Conservation (phyloP, 1,140 invertebrate species). For the Cylas formicarius region DNA sequence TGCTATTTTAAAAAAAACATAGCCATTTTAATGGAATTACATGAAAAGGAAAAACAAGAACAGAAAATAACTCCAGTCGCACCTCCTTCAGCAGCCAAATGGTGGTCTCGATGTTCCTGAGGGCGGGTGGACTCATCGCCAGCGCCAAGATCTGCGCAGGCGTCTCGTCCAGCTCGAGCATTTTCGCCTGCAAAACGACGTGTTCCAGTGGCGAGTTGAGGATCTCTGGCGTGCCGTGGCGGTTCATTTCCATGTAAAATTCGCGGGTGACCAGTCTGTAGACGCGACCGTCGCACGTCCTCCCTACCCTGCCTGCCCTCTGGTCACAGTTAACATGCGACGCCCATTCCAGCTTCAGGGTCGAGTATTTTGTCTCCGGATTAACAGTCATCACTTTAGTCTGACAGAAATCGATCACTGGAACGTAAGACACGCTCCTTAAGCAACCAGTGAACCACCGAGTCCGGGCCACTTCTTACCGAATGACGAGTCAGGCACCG, state of each 20-base stretch:
- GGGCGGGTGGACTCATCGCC: slow-evolving; percentile 80
- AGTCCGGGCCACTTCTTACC: slow-evolving; percentile 44
- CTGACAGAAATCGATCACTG: slow-evolving; percentile 94
- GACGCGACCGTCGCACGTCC: slow-evolving; percentile 76
- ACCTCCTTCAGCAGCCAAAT: slow-evolving; percentile 82
- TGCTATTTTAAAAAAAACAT: slow-evolving; percentile 1
- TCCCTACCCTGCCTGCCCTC: slow-evolving; percentile 82
- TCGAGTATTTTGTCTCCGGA: slow-evolving; percentile 67
- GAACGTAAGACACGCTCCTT: slow-evolving; percentile 10
- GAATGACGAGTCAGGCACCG: slow-evolving; percentile 87
- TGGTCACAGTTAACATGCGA: slow-evolving; percentile 85
- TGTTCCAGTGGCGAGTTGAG: slow-evolving; percentile 71
- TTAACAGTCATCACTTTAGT: slow-evolving; percentile 77
- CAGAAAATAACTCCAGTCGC: slow-evolving; percentile 18
- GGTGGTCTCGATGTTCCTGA: slow-evolving; percentile 72
- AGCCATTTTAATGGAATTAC: background rate
- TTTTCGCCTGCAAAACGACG: slow-evolving; percentile 78
- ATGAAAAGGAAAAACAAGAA: background rate
- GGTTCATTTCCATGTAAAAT: slow-evolving; percentile 55
- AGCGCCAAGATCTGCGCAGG: slow-evolving; percentile 75
- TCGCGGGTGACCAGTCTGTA: slow-evolving; percentile 71
- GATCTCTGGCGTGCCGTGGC: slow-evolving; percentile 60
- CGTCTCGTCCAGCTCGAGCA: slow-evolving; percentile 69
- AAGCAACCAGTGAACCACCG: background rate
- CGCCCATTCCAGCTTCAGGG: slow-evolving; percentile 77